Percentiles rank a stretch among this genome's conserved stretches.
These are phyloP conservation scores for Trissolcus basalis DNA, from an alignment of 1,140 invertebrate species.

Conservation along the genomic window DNA sequence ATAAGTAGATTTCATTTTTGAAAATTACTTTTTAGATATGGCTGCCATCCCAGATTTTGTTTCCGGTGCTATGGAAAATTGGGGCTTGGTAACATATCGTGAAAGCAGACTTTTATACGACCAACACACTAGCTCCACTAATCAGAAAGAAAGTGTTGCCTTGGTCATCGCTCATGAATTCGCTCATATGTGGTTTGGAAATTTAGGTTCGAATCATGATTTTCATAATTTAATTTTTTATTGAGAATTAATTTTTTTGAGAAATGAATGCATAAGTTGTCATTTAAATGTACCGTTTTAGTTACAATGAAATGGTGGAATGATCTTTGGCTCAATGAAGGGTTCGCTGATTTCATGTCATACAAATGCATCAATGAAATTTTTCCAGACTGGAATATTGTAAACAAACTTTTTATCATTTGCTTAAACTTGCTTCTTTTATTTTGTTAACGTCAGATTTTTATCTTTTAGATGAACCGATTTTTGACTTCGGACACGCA, in stretches of 20 bases:
- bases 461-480: constrained; percentile 78
- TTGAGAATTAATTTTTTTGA: too few species aligned
- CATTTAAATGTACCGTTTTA: too few species aligned
- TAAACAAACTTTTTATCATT: constrained; percentile 69
- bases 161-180: constrained; percentile 92
- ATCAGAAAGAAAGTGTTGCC: constrained; percentile 86
- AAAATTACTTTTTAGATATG: constrained; percentile 81
- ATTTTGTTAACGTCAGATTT: too few species aligned
- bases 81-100: constrained; percentile 89
- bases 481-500: constrained; percentile 86
- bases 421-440: too few species aligned
- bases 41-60: constrained; percentile 96
- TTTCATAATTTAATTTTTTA: too few species aligned
- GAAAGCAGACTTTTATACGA: constrained; percentile 90
- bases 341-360: constrained; percentile 92
- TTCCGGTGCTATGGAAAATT: constrained; percentile 97
- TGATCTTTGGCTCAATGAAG: constrained; percentile 95
- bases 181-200: constrained; percentile 95
- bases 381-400: constrained; percentile 89
- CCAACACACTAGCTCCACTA: constrained; percentile 80
- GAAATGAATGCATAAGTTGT: too few species aligned
- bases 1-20: neutral
- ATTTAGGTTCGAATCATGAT: constrained; percentile 78
- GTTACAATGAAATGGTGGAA: constrained; percentile 96
- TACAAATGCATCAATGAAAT: constrained; percentile 85